Evolutionary conservation across 1,140 invertebrate species (phyloP).

Genomic region (Heterodera schachtii): DNA sequence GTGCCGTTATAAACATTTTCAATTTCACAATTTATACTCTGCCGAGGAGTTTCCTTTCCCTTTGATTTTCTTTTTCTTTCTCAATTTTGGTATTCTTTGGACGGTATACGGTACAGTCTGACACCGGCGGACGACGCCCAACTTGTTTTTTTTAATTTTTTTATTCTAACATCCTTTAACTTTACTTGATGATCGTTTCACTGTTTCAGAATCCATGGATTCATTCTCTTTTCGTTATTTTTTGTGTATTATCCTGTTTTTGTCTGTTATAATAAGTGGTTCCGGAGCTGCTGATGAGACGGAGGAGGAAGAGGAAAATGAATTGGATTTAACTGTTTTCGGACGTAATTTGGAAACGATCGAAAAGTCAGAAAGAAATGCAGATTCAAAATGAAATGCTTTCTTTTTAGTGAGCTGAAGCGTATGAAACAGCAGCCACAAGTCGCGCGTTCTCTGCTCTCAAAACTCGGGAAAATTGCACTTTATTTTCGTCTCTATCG

Average conservation of each 20-base stretch:
- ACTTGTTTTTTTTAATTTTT: too few species aligned
- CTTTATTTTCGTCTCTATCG: conserved; percentile 22
- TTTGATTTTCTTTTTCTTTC: too few species aligned
- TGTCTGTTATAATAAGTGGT: neutral
- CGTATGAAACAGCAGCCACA: neutral
- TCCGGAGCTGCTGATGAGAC: neutral
- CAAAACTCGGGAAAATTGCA: conserved; percentile 6
- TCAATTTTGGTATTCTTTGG: too few species aligned
- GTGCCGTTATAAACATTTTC: too few species aligned
- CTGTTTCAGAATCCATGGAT: too few species aligned
- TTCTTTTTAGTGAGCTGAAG: neutral
- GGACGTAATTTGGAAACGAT: neutral
- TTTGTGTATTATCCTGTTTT: neutral
- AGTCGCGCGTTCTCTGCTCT: neutral
- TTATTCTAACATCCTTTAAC: too few species aligned
- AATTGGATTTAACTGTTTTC: neutral
- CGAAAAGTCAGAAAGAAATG: neutral
- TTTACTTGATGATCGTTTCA: too few species aligned
- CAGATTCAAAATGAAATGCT: neutral
- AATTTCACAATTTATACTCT: too few species aligned
- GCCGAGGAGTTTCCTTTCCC: too few species aligned
- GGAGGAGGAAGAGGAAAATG: neutral
- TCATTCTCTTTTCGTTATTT: neutral
- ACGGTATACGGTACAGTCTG: too few species aligned
- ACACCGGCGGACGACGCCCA: too few species aligned